Base-by-base conservation (phyloP, 2,797 vertebrate genomes). In the Heterohyrax brucei region DNA sequence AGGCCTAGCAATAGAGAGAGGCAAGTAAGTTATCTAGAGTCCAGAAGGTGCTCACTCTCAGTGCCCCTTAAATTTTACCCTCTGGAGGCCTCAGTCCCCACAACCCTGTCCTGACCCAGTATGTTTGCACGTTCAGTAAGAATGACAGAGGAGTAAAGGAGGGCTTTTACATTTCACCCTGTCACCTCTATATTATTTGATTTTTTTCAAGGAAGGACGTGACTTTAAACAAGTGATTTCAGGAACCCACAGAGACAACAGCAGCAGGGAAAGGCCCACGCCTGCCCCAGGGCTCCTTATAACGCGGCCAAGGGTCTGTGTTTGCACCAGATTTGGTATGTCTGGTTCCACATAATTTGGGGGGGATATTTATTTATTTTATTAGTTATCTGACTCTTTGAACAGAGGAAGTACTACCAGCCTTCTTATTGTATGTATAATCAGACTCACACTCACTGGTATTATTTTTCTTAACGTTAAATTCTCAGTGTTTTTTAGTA, bases 341-440 rank as follows among this genome's bases (percentile, higher is more conserved):
- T 92, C 44, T 30, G 44, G 14, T 64, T 87, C 30, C 76, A 75
- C 10, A 53, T 39, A 48, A 80, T 77, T 87, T 87, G 53, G 82
- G n/a, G n/a, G 68, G 59, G 30, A 82, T 72, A 88, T 94, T 96
- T 78, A 89, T 66, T 76, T 46, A 72, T 73, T 87, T 90, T 66
- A 84, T 62, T 89, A 61, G 53, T 83, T 61, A 30, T 92, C 21
- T 73, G 48, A 91, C 44, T 39, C 61, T 83, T 59, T 75, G 86
- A 86, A 72, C 18, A 82, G 10, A 91, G 56, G 28, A 94, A 62
- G 56, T 30, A 85, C 46, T 78, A 53, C 76, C 7, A 66, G 66
- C 2, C 79, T 14, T 84, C n/a, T 18, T 62, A 81, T 19, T 50
- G 1, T 50, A 46, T 50, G 72, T 87, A 89, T 39, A 81, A 44